Evolutionary conservation across 2,797 vertebrate species (phyloP).

Genomic region (Myotis myotis): DNA sequence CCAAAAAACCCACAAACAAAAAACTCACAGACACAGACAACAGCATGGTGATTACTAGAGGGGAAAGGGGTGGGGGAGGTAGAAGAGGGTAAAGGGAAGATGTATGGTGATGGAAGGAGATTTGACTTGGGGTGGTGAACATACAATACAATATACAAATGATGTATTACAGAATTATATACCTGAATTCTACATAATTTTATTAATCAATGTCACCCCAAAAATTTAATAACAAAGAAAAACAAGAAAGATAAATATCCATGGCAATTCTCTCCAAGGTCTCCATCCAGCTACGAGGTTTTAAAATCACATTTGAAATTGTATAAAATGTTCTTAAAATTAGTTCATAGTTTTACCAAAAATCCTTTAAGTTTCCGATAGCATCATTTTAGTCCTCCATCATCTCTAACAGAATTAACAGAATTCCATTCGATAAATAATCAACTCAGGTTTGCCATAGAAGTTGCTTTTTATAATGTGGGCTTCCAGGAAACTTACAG

Average conservation of each 20-base stretch:
- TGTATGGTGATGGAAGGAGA: neutral
- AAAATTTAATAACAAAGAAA: neutral
- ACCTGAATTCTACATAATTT: neutral
- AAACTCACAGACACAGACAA: neutral
- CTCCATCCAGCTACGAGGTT: neutral
- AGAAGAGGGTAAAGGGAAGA: neutral
- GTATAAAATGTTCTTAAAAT: constrained; percentile 28
- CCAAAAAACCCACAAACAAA: neutral
- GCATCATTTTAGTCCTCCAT: neutral
- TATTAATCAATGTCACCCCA: neutral
- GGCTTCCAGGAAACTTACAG: neutral
- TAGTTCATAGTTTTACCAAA: neutral
- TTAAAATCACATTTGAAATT: constrained; percentile 45
- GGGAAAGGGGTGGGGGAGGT: neutral
- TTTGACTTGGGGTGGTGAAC: neutral
- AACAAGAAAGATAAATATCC: neutral
- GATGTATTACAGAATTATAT: neutral
- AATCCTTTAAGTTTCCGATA: neutral
- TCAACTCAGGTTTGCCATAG: neutral
- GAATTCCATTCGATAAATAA: neutral
- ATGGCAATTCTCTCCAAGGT: neutral
- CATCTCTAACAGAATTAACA: constrained; percentile 3
- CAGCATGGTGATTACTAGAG: neutral
- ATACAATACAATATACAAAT: neutral
- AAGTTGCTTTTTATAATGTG: constrained; percentile 3